These are phyloP conservation scores for Olivierus martensii DNA, from an alignment of 1,140 invertebrate species.

Conservation along the genomic window DNA sequence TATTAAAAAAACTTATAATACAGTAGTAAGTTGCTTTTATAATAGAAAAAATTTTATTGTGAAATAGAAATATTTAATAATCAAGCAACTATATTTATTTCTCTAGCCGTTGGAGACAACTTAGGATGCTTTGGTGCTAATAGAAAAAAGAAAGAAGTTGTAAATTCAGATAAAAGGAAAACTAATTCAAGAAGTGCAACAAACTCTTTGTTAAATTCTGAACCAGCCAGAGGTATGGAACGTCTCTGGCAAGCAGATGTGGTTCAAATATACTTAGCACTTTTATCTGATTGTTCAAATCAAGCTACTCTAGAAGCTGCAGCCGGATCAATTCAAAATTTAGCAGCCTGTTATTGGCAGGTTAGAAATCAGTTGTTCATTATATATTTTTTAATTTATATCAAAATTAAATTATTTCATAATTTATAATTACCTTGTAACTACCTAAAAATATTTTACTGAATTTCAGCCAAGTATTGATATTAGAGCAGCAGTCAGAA, in stretches of 20 bases:
- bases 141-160: slow-evolving; percentile 53
- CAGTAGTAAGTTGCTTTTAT: too few relatives aligned
- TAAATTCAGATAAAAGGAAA: not conserved
- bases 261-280: slow-evolving; percentile 75
- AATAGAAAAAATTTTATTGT: too few relatives aligned
- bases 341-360: slow-evolving; percentile 92
- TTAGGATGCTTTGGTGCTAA: slow-evolving; percentile 84
- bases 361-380: not conserved
- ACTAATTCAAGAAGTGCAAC: not conserved
- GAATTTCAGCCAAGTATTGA: slow-evolving; percentile 29
- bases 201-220: not conserved
- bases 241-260: slow-evolving; percentile 87
- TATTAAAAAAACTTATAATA: too few relatives aligned
- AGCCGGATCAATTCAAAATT: slow-evolving; percentile 89
- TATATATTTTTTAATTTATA: too few relatives aligned
- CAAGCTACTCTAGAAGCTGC: slow-evolving; percentile 93
- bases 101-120: slow-evolving; percentile 49
- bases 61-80: too few relatives aligned
- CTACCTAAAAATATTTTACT: too few relatives aligned
- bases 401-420: too few relatives aligned
- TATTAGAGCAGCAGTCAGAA: slow-evolving; percentile 72
- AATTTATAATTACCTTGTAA: too few relatives aligned
- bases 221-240: slow-evolving; percentile 52
- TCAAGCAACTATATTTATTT: too few relatives aligned
- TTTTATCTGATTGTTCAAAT: slow-evolving; percentile 88